Base-by-base conservation (phyloP, 2,797 vertebrate species). In the Otolemur crassicaudatus region DNA sequence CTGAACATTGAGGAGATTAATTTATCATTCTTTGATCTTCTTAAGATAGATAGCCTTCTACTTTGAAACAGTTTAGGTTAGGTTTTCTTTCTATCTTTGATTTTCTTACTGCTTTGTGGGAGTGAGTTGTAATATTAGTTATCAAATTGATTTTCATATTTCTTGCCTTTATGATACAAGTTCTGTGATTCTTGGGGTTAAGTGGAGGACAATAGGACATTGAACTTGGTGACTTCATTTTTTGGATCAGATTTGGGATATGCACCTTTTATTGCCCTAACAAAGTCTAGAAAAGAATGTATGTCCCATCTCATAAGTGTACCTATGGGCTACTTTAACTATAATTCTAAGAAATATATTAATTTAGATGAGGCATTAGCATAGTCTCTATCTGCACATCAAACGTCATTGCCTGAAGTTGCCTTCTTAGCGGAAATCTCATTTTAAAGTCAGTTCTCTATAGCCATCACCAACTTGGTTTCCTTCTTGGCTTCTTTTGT, bases 401-500 rank as follows among this genome's bases (percentile, higher is more conserved):
- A 65, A 23, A 13, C 37, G 19, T 85, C 82, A 27, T 70, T 94
- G 58, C 92, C 49, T 89, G 53, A 31, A 23, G 81, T 73, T 90
- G 34, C 43, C 65, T 56, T 67, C 49, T 81, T 53, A 43, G 43
- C 65, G 22, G 60, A 95, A 90, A 67, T 84, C 69, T 88, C 23
- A 34, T 76, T 95, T 90, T 95, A 87, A 84, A 65, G 34, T 80
- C 3, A 16, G 22, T 67, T 19, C 8, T 56, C 34, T 49, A 27
- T 3, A 84, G 80, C 65, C 63, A 53, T 90, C 77, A 49, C 53
- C 8, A 60, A 49, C 69, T 87, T 84, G 19, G 25, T 85, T 91
- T 93, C 40, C 73, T 91, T 91, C 37, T 72, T 93, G 91, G 53
- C 73, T 91, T 91, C 37, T 72, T 93, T 95, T 60, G 76, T 34